phyloP scores from a whole-genome alignment of 2,113 vertebrate genomes.

The Hucho hucho region DNA sequence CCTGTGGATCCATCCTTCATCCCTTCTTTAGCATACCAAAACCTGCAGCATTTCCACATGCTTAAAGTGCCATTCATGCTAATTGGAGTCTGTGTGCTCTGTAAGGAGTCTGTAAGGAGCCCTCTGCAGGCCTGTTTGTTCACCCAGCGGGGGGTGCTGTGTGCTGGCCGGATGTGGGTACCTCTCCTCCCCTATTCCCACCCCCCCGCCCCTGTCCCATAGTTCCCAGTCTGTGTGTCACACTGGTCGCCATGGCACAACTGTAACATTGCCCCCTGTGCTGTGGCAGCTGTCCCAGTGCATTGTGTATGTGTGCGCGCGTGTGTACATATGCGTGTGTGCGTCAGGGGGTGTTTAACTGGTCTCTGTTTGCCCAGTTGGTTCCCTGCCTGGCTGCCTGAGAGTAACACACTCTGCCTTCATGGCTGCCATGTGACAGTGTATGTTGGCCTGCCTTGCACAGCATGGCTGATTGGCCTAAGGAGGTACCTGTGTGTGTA shows the following conservation, averaged over 20 bases:
- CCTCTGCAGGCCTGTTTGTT: constrained; percentile 66
- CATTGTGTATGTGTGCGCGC: constrained; percentile 31
- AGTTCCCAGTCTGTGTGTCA: constrained; percentile 1
- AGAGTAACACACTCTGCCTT: constrained; percentile 40
- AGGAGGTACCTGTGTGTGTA: constrained; percentile 38
- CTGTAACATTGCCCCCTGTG: constrained; percentile 53
- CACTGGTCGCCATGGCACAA: constrained; percentile 66
- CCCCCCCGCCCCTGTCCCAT: constrained; percentile 50
- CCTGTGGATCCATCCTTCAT: constrained; percentile 63
- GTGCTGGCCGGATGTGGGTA: constrained; percentile 41
- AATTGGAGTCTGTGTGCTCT: constrained; percentile 73
- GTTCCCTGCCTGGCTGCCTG: constrained; percentile 56
- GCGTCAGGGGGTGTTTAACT: constrained; percentile 25
- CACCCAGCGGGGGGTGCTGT: constrained; percentile 62
- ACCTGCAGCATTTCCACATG: constrained; percentile 65
- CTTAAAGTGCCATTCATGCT: constrained; percentile 75
- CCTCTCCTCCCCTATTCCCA: constrained; percentile 6
- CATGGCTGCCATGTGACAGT: constrained; percentile 22
- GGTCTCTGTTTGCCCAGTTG: constrained; percentile 63
- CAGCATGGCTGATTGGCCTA: constrained; percentile 44
- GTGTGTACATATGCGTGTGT: background rate
- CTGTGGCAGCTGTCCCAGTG: constrained; percentile 67
- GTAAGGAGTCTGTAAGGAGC: constrained; percentile 61
- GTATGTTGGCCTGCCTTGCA: constrained; percentile 8
- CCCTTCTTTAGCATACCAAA: constrained; percentile 73